Conservation (phyloP, 2,888 invertebrate species). For the Conus canariensis region DNA sequence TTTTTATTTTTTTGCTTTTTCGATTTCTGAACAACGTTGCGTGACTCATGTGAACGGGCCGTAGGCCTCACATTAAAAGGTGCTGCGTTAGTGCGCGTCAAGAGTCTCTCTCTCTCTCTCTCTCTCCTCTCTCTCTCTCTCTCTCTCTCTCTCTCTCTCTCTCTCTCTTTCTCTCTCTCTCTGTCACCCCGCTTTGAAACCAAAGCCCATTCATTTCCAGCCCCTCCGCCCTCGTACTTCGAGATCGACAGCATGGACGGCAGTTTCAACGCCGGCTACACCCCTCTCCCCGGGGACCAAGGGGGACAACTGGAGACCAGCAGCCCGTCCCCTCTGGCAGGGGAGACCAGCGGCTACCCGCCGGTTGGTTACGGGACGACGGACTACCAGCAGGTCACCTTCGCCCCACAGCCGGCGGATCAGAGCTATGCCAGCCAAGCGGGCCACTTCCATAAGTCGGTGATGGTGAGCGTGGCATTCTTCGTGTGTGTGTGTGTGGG, state of each 20-base stretch:
- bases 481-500: background rate
- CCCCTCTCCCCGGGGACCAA: background rate
- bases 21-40: too few relatives aligned
- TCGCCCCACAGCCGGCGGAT: background rate
- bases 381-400: background rate
- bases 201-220: background rate
- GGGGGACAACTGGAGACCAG: background rate
- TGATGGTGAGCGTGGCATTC: background rate
- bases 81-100: too few relatives aligned
- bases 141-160: too few relatives aligned
- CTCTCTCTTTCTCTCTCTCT: too few relatives aligned
- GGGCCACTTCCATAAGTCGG: background rate
- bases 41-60: too few relatives aligned
- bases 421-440: background rate
- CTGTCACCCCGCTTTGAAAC: too few relatives aligned
- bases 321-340: background rate
- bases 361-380: background rate
- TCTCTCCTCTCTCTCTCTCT: too few relatives aligned
- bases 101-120: too few relatives aligned
- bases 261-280: background rate
- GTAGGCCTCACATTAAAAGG: too few relatives aligned
- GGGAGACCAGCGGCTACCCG: background rate
- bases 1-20: too few relatives aligned
- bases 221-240: background rate
- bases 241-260: background rate